These are phyloP conservation scores for Sabatieria punctata DNA, from an alignment of 2,888 invertebrate genomes.

Conservation along the genomic window DNA sequence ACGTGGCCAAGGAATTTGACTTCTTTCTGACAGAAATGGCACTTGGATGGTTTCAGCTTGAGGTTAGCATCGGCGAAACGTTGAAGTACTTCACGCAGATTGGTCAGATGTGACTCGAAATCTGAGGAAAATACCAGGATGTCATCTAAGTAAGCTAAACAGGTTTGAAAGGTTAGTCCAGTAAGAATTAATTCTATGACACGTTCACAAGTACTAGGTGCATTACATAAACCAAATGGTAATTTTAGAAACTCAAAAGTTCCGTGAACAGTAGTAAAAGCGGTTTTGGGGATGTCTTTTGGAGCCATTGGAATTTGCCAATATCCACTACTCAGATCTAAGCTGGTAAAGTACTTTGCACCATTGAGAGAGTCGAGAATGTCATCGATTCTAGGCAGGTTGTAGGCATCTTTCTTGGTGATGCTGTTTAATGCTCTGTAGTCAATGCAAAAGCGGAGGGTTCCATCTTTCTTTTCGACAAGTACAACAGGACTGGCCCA, in stretches of 20 bases:
- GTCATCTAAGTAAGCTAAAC: too few relatives aligned
- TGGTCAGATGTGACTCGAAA: too few relatives aligned
- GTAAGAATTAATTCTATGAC: too few relatives aligned
- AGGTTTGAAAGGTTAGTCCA: too few relatives aligned
- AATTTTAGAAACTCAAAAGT: constrained; percentile 18
- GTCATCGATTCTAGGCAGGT: constrained; percentile 10
- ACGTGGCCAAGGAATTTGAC: too few relatives aligned
- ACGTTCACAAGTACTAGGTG: constrained; percentile 15
- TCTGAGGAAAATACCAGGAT: too few relatives aligned
- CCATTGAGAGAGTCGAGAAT: constrained; percentile 7
- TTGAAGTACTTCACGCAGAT: too few relatives aligned
- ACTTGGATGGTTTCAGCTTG: too few relatives aligned
- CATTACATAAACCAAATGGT: constrained; percentile 19
- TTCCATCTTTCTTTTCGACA: constrained; percentile 23
- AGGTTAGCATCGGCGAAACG: too few relatives aligned
- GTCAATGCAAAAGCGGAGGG: constrained; percentile 15
- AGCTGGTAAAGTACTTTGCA: constrained; percentile 7
- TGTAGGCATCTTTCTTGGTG: constrained; percentile 10
- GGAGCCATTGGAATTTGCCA: constrained; percentile 12
- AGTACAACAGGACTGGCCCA: constrained; percentile 28
- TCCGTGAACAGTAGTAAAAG: constrained; percentile 13
- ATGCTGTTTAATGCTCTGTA: constrained; percentile 14
- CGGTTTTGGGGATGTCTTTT: constrained; percentile 13
- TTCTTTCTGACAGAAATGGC: too few relatives aligned
- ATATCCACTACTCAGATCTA: constrained; percentile 13